Percentiles rank a stretch among this genome's conserved stretches.
Evolutionary conservation across 2,113 vertebrate genomes (phyloP).

Genomic region (Sakesphorus luctuosus): DNA sequence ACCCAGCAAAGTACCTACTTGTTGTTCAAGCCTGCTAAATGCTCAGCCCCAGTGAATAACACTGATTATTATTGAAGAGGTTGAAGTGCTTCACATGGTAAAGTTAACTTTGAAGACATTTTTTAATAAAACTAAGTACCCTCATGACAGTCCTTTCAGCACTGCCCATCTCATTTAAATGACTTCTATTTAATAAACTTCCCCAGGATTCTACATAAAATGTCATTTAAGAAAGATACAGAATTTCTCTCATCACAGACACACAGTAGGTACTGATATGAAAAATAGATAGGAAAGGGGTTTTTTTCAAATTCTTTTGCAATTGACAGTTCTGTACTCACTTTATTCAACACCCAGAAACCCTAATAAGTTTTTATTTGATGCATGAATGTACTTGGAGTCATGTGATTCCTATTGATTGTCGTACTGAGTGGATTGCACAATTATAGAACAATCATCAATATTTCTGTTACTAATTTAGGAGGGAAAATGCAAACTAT

Average conservation of each 20-base stretch:
- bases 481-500: not conserved
- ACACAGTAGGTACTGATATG: not conserved
- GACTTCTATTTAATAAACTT: not conserved
- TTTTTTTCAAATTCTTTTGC: not conserved
- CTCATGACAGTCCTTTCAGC: not conserved
- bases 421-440: too few relatives aligned
- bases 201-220: not conserved
- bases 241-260: not conserved
- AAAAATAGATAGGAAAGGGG: not conserved
- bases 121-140: constrained; percentile 23
- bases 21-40: constrained; percentile 24
- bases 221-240: not conserved
- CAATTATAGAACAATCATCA: not conserved
- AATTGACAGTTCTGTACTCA: not conserved
- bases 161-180: not conserved
- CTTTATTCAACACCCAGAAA: not conserved
- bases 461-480: not conserved
- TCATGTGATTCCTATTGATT: not conserved
- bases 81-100: constrained; percentile 10
- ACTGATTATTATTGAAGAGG: constrained; percentile 39
- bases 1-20: constrained; percentile 21
- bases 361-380: not conserved
- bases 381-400: not conserved
- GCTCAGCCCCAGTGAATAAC: not conserved
- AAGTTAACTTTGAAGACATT: constrained; percentile 43